Conservation (phyloP, 2,797 vertebrate species). For the Hypotaenidia philippensis region DNA sequence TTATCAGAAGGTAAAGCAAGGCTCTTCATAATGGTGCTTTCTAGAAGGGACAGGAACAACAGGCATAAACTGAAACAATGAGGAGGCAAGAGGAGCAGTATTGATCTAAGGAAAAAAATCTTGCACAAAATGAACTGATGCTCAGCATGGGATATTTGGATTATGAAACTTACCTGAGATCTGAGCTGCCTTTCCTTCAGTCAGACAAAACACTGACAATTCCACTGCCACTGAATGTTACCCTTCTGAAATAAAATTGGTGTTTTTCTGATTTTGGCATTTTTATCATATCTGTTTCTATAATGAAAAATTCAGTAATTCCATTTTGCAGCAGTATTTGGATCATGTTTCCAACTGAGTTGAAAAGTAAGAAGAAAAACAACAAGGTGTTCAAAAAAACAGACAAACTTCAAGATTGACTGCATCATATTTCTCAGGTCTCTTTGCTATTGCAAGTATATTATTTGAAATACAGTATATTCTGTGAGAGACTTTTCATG, state of each 20-base stretch:
- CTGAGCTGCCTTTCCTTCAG: background rate
- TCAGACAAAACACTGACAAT: background rate
- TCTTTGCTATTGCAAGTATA: background rate
- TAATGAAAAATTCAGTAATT: background rate
- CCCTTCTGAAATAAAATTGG: background rate
- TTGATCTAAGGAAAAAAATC: background rate
- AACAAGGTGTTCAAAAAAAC: background rate
- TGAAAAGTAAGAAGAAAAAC: background rate
- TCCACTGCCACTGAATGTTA: background rate
- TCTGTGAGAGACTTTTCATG: conserved; percentile 8
- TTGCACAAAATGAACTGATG: background rate
- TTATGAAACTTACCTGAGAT: background rate
- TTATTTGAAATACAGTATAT: background rate
- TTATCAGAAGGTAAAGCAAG: background rate
- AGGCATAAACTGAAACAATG: background rate
- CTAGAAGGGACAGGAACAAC: background rate
- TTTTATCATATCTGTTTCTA: background rate
- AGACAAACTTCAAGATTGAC: background rate
- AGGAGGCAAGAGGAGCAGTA: background rate
- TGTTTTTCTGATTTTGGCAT: background rate
- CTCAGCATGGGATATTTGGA: background rate
- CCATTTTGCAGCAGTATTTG: background rate
- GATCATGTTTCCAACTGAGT: background rate
- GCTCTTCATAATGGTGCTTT: background rate
- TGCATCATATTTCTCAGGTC: background rate